phyloP scores from a whole-genome alignment of 2,888 invertebrate genomes.

The Carabus problematicus region DNA sequence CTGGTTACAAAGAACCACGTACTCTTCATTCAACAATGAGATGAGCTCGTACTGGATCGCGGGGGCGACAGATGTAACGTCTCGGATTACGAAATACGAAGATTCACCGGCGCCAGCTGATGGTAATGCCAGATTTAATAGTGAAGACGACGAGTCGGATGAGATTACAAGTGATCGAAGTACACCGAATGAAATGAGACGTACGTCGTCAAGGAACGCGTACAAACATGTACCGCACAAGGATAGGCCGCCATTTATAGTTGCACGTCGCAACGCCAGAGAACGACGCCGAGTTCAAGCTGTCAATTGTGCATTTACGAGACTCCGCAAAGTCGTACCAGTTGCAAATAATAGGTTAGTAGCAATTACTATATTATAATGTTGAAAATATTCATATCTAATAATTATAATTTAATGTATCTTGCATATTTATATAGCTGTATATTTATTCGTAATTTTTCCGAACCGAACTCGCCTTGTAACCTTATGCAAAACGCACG shows the following conservation, averaged over 20 bases:
- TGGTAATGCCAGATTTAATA: slow-evolving; percentile 14
- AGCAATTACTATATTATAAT: too few species aligned
- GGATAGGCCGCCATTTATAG: slow-evolving; percentile 66
- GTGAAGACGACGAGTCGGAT: slow-evolving; percentile 41
- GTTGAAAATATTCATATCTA: too few species aligned
- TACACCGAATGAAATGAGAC: slow-evolving; percentile 39
- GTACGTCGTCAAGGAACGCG: slow-evolving; percentile 29
- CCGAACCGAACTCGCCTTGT: neutral
- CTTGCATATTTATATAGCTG: too few species aligned
- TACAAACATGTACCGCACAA: slow-evolving; percentile 58
- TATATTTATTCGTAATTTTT: neutral
- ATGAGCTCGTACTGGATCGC: slow-evolving; percentile 20
- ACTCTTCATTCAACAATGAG: slow-evolving; percentile 22
- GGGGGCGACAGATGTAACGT: slow-evolving; percentile 25
- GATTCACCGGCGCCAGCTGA: slow-evolving; percentile 25
- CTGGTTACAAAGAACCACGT: slow-evolving; percentile 15
- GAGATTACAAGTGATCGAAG: slow-evolving; percentile 32
- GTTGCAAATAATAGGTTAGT: slow-evolving; percentile 60
- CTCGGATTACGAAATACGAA: slow-evolving; percentile 38
- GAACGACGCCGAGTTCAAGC: slow-evolving; percentile 70
- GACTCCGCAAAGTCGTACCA: slow-evolving; percentile 66
- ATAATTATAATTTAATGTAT: too few species aligned
- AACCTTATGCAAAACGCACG: slow-evolving; percentile 31
- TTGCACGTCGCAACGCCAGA: slow-evolving; percentile 67
- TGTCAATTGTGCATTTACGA: slow-evolving; percentile 68